phyloP scores from a whole-genome alignment of 23 tunicate species.

The Oikopleura albicans region DNA sequence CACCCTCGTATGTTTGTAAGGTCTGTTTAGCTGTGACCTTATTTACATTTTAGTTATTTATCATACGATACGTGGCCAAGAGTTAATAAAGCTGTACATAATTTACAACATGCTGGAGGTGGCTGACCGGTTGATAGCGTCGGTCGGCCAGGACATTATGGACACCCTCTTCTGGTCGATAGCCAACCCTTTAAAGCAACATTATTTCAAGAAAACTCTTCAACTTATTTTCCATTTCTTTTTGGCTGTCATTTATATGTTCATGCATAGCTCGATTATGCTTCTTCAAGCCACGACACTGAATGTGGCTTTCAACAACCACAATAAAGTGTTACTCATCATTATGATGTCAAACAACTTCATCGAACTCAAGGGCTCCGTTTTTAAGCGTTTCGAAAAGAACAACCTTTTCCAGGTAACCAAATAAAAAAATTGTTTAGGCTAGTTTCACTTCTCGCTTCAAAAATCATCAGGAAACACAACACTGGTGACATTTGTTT shows the following conservation, averaged over 20 bases:
- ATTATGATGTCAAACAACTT: slow-evolving; percentile 99
- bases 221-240: slow-evolving; percentile 44
- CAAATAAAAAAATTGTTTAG: neutral
- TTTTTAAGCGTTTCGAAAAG: slow-evolving; percentile 87
- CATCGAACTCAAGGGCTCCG: slow-evolving; percentile 97
- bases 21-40: too few species aligned
- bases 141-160: slow-evolving; percentile 86
- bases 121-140: slow-evolving; percentile 81
- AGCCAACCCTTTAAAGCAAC: slow-evolving; percentile 34
- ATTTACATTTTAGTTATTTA: slow-evolving; percentile 71
- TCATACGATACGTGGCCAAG: slow-evolving; percentile 78
- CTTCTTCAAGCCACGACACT: slow-evolving; percentile 85
- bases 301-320: slow-evolving; percentile 84
- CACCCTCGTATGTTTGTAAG: too few species aligned
- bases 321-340: slow-evolving; percentile 84
- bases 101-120: slow-evolving; percentile 98
- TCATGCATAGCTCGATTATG: slow-evolving; percentile 21
- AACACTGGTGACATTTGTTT: too few species aligned
- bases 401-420: slow-evolving; percentile 88
- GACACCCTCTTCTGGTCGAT: slow-evolving; percentile 82
- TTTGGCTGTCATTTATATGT: slow-evolving; percentile 68
- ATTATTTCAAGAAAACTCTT: slow-evolving; percentile 24
- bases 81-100: slow-evolving; percentile 73
- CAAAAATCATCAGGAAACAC: too few species aligned
- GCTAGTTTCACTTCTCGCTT: neutral